Evolutionary conservation across 2,888 invertebrate species (phyloP).

Genomic region (Drosophila mimetica): DNA sequence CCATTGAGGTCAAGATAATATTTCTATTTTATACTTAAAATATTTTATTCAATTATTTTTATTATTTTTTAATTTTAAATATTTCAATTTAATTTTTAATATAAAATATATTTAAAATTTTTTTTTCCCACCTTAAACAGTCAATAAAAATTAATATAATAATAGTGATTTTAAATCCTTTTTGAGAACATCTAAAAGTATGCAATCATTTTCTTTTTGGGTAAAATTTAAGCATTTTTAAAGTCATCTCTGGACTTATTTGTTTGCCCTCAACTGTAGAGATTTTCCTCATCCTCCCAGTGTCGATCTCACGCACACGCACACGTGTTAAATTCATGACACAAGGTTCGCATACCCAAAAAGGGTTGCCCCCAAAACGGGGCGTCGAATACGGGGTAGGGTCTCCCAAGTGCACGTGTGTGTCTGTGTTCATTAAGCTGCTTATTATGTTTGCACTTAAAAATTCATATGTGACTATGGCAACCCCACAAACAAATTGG

Average conservation of each 20-base stretch:
- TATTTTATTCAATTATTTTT: too few species aligned
- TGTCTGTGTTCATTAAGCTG: conserved; percentile 71
- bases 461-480: conserved; percentile 77
- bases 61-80: neutral
- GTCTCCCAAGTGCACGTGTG: conserved; percentile 50
- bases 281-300: neutral
- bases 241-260: neutral
- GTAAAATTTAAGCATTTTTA: too few species aligned
- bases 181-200: neutral
- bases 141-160: too few species aligned
- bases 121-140: too few species aligned
- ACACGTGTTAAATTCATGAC: conserved; percentile 67
- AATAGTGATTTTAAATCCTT: too few species aligned
- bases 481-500: conserved; percentile 58
- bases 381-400: neutral
- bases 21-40: neutral
- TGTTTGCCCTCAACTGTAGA: neutral
- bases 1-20: conserved; percentile 3
- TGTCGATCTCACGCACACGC: conserved; percentile 31
- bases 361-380: conserved; percentile 55
- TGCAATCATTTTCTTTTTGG: neutral
- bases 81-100: too few species aligned
- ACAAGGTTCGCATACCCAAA: conserved; percentile 63
- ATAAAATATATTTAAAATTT: too few species aligned
- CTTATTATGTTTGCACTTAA: conserved; percentile 80